phyloP scores from a whole-genome alignment of 37 sponge, comb jelly and placozoan species.

The Petrosia ficiformis region DNA sequence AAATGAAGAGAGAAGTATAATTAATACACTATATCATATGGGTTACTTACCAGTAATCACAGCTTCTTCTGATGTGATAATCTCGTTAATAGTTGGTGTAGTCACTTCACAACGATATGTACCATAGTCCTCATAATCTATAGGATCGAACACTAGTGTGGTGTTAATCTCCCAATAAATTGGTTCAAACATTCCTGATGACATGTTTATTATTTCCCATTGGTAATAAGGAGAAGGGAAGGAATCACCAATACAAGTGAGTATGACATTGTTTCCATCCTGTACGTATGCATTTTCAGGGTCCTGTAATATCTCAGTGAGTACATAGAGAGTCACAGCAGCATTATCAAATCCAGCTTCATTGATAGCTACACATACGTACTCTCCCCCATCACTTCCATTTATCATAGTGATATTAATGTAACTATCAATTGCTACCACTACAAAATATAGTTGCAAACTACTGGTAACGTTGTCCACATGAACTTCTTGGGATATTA shows the following conservation, averaged over 20 bases:
- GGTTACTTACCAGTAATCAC: constrained; percentile 3
- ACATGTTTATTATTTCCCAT: constrained; percentile 8
- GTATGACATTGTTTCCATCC: not conserved
- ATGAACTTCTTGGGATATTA: too few relatives aligned
- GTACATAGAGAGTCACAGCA: constrained; percentile 12
- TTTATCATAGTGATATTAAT: not conserved
- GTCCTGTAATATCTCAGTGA: constrained; percentile 1
- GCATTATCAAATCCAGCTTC: constrained; percentile 41
- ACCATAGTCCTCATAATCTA: constrained; percentile 22
- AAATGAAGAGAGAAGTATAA: too few relatives aligned
- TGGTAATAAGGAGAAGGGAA: constrained; percentile 18
- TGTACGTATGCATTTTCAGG: not conserved
- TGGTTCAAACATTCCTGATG: not conserved
- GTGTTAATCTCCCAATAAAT: not conserved
- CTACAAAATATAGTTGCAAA: not conserved
- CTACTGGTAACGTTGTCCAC: not conserved
- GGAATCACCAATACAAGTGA: constrained; percentile 8
- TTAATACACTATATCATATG: too few relatives aligned
- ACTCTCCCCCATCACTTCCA: constrained; percentile 27
- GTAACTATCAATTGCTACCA: not conserved
- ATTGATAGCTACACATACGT: constrained; percentile 54
- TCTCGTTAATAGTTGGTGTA: constrained; percentile 1
- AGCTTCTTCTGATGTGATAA: not conserved
- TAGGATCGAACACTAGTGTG: not conserved
- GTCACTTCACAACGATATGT: constrained; percentile 5